phyloP scores from a whole-genome alignment of 2,113 vertebrate genomes.

The Cinclus mexicanus region DNA sequence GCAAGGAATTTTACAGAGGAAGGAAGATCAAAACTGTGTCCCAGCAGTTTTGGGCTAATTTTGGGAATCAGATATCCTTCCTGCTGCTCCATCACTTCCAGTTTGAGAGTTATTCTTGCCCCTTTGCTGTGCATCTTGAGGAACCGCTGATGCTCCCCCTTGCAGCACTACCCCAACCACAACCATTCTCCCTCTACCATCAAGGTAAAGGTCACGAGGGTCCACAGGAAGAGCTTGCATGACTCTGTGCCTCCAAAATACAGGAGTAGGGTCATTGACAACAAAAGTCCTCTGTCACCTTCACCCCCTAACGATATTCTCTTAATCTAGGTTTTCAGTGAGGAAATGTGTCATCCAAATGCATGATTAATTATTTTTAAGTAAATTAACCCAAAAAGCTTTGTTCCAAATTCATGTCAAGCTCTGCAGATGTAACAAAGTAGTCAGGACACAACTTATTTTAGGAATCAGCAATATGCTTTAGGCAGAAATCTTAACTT shows the following conservation, averaged over 20 bases:
- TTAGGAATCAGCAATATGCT: neutral
- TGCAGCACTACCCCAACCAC: neutral
- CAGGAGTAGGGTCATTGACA: neutral
- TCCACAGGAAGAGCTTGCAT: neutral
- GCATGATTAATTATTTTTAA: neutral
- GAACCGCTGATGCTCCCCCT: neutral
- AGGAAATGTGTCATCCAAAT: neutral
- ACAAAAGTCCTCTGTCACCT: neutral
- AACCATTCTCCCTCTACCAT: neutral
- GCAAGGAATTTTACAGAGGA: neutral
- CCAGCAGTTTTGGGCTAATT: neutral
- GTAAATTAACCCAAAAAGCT: neutral
- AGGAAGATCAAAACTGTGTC: neutral
- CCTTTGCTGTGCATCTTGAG: neutral
- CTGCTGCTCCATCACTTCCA: neutral
- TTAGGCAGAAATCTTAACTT: slow-evolving; percentile 5
- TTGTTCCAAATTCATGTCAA: neutral
- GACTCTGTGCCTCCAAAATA: neutral
- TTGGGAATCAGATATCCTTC: neutral
- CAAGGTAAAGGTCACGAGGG: neutral
- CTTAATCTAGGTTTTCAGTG: neutral
- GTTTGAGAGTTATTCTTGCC: neutral
- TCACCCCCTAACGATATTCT: neutral
- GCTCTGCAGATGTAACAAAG: neutral
- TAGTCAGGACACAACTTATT: neutral